Evolutionary conservation across 2,888 invertebrate species (phyloP).

Genomic region (Blastobasis adustella): DNA sequence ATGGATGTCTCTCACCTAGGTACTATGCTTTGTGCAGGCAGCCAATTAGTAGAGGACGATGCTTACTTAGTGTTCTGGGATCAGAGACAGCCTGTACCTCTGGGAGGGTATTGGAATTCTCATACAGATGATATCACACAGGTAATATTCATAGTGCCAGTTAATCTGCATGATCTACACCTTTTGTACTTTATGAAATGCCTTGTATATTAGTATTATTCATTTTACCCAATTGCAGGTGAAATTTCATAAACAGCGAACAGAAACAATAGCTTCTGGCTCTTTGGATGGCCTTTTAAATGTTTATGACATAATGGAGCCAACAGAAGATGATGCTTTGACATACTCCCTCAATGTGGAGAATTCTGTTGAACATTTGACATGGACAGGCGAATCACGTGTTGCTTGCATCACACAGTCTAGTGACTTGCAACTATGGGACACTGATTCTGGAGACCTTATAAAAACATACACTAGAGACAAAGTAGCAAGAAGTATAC

Average conservation of each 20-base stretch:
- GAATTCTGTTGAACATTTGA: slow-evolving; percentile 80
- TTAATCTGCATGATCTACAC: too few relatives aligned
- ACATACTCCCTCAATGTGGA: slow-evolving; percentile 84
- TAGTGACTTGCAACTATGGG: slow-evolving; percentile 80
- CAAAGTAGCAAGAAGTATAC: slow-evolving; percentile 74
- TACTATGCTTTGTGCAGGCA: slow-evolving; percentile 83
- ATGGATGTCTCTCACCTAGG: slow-evolving; percentile 85
- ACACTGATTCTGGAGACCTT: slow-evolving; percentile 76
- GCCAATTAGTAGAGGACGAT: slow-evolving; percentile 80
- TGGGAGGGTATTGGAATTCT: slow-evolving; percentile 89
- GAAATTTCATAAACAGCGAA: slow-evolving; percentile 80
- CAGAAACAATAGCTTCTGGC: slow-evolving; percentile 81
- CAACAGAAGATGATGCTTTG: slow-evolving; percentile 87
- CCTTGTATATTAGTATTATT: neutral
- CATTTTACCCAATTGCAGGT: slow-evolving; percentile 54
- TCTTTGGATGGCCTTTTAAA: slow-evolving; percentile 91
- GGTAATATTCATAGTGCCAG: slow-evolving; percentile 34
- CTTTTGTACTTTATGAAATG: too few relatives aligned
- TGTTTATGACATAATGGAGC: slow-evolving; percentile 83
- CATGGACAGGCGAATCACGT: slow-evolving; percentile 65
- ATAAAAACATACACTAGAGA: slow-evolving; percentile 73
- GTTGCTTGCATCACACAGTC: slow-evolving; percentile 82
- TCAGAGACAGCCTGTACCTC: slow-evolving; percentile 73
- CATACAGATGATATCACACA: slow-evolving; percentile 89
- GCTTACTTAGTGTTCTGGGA: slow-evolving; percentile 90